Conservation (phyloP, 2,888 invertebrate species). For the Pachycephus smyrnensis region DNA sequence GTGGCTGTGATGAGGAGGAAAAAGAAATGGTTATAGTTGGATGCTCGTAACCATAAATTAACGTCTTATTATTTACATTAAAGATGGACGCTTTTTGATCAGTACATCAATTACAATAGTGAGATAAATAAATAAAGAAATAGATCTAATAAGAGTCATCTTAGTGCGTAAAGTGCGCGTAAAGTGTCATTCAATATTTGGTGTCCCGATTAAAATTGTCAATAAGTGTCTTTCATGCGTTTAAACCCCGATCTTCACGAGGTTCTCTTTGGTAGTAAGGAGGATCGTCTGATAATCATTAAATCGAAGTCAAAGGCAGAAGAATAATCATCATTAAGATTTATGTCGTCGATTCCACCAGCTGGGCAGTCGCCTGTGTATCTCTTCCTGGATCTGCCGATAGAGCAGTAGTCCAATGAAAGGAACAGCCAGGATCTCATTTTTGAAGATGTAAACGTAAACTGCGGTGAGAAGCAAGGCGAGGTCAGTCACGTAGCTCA, state of each 20-base stretch:
- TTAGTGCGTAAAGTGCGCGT: neutral
- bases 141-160: neutral
- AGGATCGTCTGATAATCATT: too few relatives aligned
- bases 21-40: neutral
- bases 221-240: conserved; percentile 6
- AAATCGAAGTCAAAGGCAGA: neutral
- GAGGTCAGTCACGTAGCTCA: conserved; percentile 81
- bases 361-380: conserved; percentile 65
- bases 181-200: neutral
- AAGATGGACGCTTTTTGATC: neutral
- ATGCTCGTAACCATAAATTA: conserved; percentile 14
- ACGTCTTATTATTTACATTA: conserved; percentile 23
- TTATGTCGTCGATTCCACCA: neutral
- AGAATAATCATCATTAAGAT: neutral
- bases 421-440: conserved; percentile 84
- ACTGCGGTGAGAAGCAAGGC: conserved; percentile 81
- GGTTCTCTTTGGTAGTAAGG: too few relatives aligned
- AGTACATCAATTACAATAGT: neutral
- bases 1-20: neutral
- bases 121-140: conserved; percentile 2
- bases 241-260: neutral
- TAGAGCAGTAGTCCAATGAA: conserved; percentile 82
- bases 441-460: conserved; percentile 85
- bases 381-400: conserved; percentile 78
- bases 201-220: neutral